A percentile compares a stretch with the other conserved stretches of the same genome.
Evolutionary conservation across 2,888 invertebrate genomes (phyloP).

Genomic region (Pherbina coryleti): DNA sequence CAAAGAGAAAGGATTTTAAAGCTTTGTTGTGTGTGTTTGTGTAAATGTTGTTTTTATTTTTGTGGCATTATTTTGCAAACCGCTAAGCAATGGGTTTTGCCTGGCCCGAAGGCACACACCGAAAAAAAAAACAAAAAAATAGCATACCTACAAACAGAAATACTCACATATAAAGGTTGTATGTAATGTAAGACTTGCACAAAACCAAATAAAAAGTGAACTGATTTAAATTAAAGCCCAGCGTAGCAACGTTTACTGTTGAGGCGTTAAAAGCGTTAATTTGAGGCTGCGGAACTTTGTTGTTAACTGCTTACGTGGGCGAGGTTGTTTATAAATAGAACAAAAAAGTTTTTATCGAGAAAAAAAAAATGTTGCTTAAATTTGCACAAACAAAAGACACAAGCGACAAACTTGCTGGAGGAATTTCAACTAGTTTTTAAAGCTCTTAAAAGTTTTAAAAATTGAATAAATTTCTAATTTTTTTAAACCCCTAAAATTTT

Average conservation of each 20-base stretch:
- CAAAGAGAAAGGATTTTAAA: conserved; percentile 42
- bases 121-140: background rate
- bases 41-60: background rate
- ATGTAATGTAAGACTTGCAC: background rate
- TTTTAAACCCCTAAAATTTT: no score
- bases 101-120: background rate
- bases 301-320: background rate
- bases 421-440: no score
- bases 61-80: background rate
- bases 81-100: background rate
- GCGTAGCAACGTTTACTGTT: background rate
- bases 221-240: background rate
- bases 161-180: background rate
- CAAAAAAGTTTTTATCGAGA: background rate
- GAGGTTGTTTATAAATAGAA: background rate
- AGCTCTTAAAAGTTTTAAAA: no score
- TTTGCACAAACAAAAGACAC: background rate
- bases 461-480: no score
- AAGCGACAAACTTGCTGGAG: conserved; percentile 1
- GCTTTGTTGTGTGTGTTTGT: conserved; percentile 6
- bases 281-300: background rate
- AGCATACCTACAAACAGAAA: background rate
- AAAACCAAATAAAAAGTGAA: conserved; percentile 3
- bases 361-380: background rate
- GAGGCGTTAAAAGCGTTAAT: conserved; percentile 17